These are phyloP conservation scores for Drosophila vallismaia DNA, from an alignment of 2,888 invertebrate species.

Conservation along the genomic window DNA sequence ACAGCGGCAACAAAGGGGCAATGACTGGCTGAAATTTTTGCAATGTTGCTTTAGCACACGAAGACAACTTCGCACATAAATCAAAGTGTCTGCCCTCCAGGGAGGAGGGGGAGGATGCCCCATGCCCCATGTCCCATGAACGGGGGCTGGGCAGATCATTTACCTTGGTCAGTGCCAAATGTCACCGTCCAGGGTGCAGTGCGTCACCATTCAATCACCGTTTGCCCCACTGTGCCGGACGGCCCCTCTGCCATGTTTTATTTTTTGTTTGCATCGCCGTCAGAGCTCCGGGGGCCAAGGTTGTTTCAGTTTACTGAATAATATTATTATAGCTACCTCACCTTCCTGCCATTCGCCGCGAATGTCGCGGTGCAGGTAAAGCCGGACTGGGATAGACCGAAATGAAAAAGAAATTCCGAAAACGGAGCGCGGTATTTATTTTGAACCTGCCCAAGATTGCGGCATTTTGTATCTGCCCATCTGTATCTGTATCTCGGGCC, in stretches of 20 bases:
- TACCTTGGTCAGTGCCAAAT: slow-evolving; percentile 46
- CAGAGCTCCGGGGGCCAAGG: slow-evolving; percentile 63
- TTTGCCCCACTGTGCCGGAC: slow-evolving; percentile 63
- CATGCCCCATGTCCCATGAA: no score
- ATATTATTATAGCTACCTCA: slow-evolving; percentile 35
- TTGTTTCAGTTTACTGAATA: slow-evolving; percentile 64
- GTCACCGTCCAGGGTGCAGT: slow-evolving; percentile 33
- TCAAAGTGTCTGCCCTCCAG: slow-evolving; percentile 45
- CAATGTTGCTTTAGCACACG: slow-evolving; percentile 43
- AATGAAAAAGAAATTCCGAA: slow-evolving; percentile 38
- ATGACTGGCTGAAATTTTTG: slow-evolving; percentile 71
- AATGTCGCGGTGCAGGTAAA: slow-evolving; percentile 31
- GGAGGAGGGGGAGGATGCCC: not conserved
- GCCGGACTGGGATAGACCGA: slow-evolving; percentile 12
- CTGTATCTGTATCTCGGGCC: slow-evolving; percentile 37
- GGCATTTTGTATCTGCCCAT: slow-evolving; percentile 64
- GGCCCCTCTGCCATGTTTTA: slow-evolving; percentile 47
- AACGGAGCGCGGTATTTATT: slow-evolving; percentile 44
- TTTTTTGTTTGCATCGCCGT: slow-evolving; percentile 45
- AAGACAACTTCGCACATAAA: slow-evolving; percentile 69
- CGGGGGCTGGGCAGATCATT: slow-evolving; percentile 30
- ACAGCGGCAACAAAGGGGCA: slow-evolving; percentile 53
- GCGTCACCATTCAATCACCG: slow-evolving; percentile 26
- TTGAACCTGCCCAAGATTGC: slow-evolving; percentile 62
- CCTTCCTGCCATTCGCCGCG: slow-evolving; percentile 31